Percentiles rank a stretch among this genome's conserved stretches.
Conservation (phyloP, 1,140 invertebrate species). For the Drosophila pruinosa region DNA sequence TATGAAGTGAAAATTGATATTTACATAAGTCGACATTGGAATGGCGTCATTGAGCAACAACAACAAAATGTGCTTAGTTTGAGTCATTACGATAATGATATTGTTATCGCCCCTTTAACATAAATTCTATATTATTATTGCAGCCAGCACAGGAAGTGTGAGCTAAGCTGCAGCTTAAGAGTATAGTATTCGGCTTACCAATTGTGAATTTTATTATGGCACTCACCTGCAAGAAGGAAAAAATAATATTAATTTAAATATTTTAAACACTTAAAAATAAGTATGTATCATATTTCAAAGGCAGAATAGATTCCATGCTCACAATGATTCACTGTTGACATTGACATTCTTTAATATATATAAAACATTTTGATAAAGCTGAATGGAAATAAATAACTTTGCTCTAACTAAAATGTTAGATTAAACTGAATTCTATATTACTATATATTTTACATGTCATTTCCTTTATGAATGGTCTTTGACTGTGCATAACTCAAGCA, state of each 20-base stretch:
- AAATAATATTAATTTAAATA: not conserved
- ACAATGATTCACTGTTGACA: not conserved
- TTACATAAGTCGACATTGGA: slow-evolving; percentile 16
- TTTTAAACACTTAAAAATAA: not conserved
- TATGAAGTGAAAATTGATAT: slow-evolving; percentile 50
- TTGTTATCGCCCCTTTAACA: slow-evolving; percentile 29
- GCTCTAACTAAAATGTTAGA: no score
- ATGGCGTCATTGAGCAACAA: not conserved
- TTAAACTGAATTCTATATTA: not conserved
- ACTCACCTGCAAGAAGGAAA: slow-evolving; percentile 53
- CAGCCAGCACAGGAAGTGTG: slow-evolving; percentile 17
- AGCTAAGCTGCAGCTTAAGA: not conserved
- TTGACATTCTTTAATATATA: not conserved
- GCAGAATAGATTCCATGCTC: not conserved
- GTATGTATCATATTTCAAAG: not conserved
- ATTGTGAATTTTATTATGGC: not conserved
- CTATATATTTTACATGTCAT: no score
- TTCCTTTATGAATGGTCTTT: no score
- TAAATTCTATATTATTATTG: slow-evolving; percentile 10
- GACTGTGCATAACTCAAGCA: not conserved
- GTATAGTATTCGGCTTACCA: not conserved
- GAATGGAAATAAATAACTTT: no score
- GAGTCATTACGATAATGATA: slow-evolving; percentile 27
- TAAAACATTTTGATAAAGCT: not conserved
- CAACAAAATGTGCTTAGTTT: slow-evolving; percentile 23